Evolutionary conservation across 2,888 invertebrate species (phyloP).

Genomic region (Stenodera caucasica): DNA sequence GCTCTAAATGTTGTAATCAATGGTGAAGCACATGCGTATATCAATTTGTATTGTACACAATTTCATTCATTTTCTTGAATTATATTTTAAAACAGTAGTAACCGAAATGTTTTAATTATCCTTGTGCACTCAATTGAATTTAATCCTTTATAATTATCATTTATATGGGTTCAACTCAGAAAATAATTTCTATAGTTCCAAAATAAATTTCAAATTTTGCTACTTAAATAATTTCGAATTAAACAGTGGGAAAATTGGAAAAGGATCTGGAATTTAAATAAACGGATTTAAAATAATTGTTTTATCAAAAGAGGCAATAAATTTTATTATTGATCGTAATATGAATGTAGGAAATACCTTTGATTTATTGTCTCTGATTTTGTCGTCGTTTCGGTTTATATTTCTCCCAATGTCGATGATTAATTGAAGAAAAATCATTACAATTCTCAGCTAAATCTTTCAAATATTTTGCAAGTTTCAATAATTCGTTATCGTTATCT

Average conservation of each 20-base stretch:
- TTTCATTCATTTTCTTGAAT: conserved; percentile 12
- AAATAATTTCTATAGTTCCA: no score
- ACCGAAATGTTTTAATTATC: background rate
- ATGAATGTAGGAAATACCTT: background rate
- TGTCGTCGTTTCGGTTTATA: conserved; percentile 60
- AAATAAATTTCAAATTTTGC: no score
- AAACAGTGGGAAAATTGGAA: no score
- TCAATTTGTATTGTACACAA: conserved; percentile 5
- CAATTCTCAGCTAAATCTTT: conserved; percentile 77
- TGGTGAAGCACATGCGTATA: conserved; percentile 19
- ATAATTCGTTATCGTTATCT: conserved; percentile 77
- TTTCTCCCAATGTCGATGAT: conserved; percentile 92
- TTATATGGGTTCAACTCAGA: no score
- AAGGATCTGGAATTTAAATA: background rate
- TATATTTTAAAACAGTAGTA: background rate
- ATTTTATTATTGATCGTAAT: background rate
- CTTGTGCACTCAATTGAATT: no score
- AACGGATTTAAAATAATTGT: background rate
- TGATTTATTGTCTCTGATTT: conserved; percentile 17
- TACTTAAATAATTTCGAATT: no score
- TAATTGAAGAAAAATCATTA: conserved; percentile 80
- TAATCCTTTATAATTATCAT: no score
- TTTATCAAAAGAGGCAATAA: background rate
- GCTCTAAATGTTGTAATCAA: conserved; percentile 18
- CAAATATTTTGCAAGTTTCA: conserved; percentile 79